Evolutionary conservation across 2,113 vertebrate species (phyloP), one percentile per base, ranked within the genome.

Genomic region (Lophotis ruficrista): DNA sequence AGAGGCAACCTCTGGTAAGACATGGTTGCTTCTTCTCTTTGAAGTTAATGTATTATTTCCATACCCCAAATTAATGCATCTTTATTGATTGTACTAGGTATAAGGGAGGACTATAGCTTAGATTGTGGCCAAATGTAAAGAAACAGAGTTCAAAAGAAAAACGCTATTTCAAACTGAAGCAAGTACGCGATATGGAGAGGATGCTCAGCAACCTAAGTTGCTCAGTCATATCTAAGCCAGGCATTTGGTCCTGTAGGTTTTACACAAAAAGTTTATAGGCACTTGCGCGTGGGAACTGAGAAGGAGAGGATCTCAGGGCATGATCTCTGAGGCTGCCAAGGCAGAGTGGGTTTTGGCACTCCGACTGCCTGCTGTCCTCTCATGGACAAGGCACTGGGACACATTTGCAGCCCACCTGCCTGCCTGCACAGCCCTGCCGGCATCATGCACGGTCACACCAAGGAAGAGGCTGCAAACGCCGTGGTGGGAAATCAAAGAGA

Each of bases 401-500:
- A 2, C 19, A 12, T 2, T 1, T 0, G 0, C 3, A 62, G n/a
- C 17, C 60, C 47, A 41, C 35, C 12, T 7, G 3, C 62, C 24
- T 66, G 50, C 64, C 76, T 16, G 14, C 54, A 48, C 66, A 69
- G 53, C 33, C 48, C 48, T 38, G 38, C 35, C 7, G 5, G 37
- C 5, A 3, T 45, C 77, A 41, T 19, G 22, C 21, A 31, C 0
- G 0, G 30, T 33, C 30, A 45, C 41, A 21, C 5, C 0, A 1
- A 89, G 33, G 66, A 65, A 60, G 10, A 22, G 6, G 5, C 13
- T 43, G 57, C 23, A 56, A 5, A 21, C 1, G 0, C 5, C 0
- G 0, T 33, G 60, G 41, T 41, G 41, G 41, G 47, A 93, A 70
- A 51, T 22, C 4, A 2, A 15, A 45, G 47, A 22, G 7, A 16